Conservation (phyloP, 2,797 vertebrate genomes). For the Adelosebastes latens region DNA sequence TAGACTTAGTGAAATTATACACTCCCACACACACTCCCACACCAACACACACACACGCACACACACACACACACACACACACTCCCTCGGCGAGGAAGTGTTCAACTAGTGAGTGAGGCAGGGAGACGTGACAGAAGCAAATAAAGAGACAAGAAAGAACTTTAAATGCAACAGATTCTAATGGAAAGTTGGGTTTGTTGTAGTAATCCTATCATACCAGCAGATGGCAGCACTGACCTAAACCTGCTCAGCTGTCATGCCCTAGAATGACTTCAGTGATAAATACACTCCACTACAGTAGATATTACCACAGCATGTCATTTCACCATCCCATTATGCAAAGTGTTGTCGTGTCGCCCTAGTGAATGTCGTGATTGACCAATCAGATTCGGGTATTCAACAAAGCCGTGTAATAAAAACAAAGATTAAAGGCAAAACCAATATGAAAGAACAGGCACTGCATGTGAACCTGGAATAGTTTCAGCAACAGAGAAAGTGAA, state of each 20-base stretch:
- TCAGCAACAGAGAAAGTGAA: too few relatives aligned
- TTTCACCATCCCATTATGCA: constrained; percentile 14
- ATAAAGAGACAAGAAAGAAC: not conserved
- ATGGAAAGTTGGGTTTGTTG: not conserved
- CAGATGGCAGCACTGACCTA: constrained; percentile 62
- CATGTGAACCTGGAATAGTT: too few relatives aligned
- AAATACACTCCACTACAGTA: not conserved
- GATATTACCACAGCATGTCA: not conserved
- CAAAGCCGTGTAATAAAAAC: too few relatives aligned
- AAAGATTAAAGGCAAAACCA: too few relatives aligned
- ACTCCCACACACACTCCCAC: not conserved
- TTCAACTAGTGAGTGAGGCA: constrained; percentile 10
- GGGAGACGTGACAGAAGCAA: not conserved
- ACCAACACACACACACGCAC: not conserved
- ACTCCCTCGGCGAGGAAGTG: not conserved
- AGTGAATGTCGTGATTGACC: too few relatives aligned
- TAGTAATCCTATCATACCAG: constrained; percentile 34
- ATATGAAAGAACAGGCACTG: too few relatives aligned
- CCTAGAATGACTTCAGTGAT: not conserved
- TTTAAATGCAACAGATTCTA: not conserved
- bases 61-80: not conserved
- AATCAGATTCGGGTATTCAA: too few relatives aligned
- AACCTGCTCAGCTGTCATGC: not conserved
- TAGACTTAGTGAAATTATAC: constrained; percentile 12
- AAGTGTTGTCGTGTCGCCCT: too few relatives aligned